Percentiles rank a stretch among this genome's conserved stretches.
Conservation (phyloP, 2,113 vertebrate species). For the Tapirus terrestris region DNA sequence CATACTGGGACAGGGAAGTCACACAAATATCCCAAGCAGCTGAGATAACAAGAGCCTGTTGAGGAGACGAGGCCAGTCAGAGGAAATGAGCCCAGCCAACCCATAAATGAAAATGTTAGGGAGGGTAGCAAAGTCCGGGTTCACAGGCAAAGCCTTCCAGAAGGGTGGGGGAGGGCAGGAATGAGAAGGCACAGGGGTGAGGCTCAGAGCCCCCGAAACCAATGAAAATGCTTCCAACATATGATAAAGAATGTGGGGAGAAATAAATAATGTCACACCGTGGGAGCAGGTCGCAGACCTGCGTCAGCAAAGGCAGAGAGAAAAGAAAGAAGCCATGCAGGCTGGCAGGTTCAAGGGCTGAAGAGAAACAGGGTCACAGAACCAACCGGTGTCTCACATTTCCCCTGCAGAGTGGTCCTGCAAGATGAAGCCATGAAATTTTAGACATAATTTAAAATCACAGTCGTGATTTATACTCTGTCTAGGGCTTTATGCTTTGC, state of each 20-base stretch:
- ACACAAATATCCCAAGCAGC: constrained; percentile 12
- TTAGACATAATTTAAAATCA: constrained; percentile 39
- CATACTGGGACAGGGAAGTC: not conserved
- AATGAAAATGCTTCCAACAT: not conserved
- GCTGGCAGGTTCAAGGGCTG: not conserved
- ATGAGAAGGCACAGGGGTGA: not conserved
- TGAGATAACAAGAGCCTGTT: constrained; percentile 62
- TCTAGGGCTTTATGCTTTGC: constrained; percentile 35
- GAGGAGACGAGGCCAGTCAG: not conserved
- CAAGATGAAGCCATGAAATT: constrained; percentile 20
- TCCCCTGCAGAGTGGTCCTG: not conserved
- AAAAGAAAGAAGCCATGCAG: not conserved
- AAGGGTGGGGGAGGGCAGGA: not conserved
- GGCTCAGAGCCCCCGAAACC: not conserved
- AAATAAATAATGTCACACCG: not conserved
- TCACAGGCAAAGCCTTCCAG: not conserved
- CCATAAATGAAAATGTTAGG: not conserved
- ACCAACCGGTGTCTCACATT: not conserved
- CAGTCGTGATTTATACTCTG: constrained; percentile 49
- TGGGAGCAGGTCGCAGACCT: not conserved
- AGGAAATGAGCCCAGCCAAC: not conserved
- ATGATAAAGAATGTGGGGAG: not conserved
- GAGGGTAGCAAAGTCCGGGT: not conserved
- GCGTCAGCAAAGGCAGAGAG: not conserved
- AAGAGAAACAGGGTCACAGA: not conserved